Base-by-base conservation (phyloP, 2,888 invertebrate species). In the Emmelina monodactyla region DNA sequence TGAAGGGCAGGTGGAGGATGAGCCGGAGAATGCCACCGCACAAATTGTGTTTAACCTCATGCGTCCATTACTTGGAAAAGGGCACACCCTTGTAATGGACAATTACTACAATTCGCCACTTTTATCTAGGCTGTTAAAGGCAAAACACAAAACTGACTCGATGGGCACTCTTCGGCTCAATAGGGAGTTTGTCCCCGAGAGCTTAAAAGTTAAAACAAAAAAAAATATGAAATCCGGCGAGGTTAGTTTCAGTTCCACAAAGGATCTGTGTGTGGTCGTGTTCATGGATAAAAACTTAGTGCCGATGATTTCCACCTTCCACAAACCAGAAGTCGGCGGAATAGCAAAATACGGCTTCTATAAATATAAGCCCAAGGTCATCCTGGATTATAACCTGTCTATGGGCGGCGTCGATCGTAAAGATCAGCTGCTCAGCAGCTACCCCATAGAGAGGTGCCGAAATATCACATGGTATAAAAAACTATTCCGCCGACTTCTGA, bases 91-190 rank as follows among this genome's bases (percentile, higher is more conserved):
- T 6, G 19, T 19, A 6, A 19, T 19, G 42, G 42, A 42, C 16
- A 42, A 40, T 31, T 42, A 37, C 34, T 41, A 41, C 30, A 41
- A 41, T 25, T 5, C 37, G 4, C 41, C 41, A 14, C 34, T 41
- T 1, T 16, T 41, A 14, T 41, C 46, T 1, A n/a, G 50, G 32
- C 2, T 34, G 28, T 31, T 51, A 0, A 51, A 51, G 37, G 0
- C 7, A 7, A 25, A 3, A 33, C 34, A 43, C 31, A 14, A 40
- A 13, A 46, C 43, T 1, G 46, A 50, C 25, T 30, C 41, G n/a
- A 39, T 47, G 39, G 46, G 47, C 32, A 45, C 49, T 14, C 39
- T 47, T 4, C 38, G 50, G n/a, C 42, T 44, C 10, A 44, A 43
- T 12, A 30, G 48, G 13, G 42, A 50, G 37, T 49, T 44, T 42